Base-by-base conservation (phyloP, 2,888 invertebrate genomes). In the Heliconius hortense region DNA sequence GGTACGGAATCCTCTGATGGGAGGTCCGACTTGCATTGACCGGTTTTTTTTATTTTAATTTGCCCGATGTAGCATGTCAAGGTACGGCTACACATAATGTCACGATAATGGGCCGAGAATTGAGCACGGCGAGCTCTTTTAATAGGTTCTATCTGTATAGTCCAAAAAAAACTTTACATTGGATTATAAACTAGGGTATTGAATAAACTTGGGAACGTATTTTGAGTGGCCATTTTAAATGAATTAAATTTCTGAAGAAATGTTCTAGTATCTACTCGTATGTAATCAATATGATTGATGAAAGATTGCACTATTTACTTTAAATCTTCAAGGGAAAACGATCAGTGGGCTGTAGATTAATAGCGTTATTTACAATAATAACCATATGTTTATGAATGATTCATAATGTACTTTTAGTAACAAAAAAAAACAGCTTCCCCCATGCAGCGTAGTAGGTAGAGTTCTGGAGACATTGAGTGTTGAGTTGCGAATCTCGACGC, bases 221-320 rank as follows among this genome's bases (percentile, higher is more conserved):
- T 31, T 31, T 15, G 8, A 68, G 28, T 28, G 21, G 48, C 28
- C 53, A 28, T 31, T 68, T 53, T 53, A n/a, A 69, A 69, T 28
- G 31, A n/a, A 56, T 31, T 31, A 56, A 7, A 24, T 31, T 31
- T 35, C 31, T 69, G 7, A 56, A 35, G n/a, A 56, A 69, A 48
- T 69, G 53, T 53, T 53, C 28, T 31, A 28, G 56, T 69, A 15
- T 56, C 31, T n/a, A n/a, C n/a, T n/a, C n/a, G n/a, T n/a, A 56
- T 68, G 28, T 56, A 31, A 56, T 69, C 28, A 35, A 72, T 31
- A 53, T 21, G 26, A 39, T 18, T 60, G 48, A 73, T 70, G 73
- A 73, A 64, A 64, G 43, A 66, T 73, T 35, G n/a, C 53, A 39
- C 63, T 67, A 76, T 76, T 76, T 64, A 76, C 62, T 15, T 69